Percentiles rank a stretch among this genome's conserved stretches.
phyloP scores from a whole-genome alignment of 2,797 vertebrate genomes.

The Sebastes elongatus region DNA sequence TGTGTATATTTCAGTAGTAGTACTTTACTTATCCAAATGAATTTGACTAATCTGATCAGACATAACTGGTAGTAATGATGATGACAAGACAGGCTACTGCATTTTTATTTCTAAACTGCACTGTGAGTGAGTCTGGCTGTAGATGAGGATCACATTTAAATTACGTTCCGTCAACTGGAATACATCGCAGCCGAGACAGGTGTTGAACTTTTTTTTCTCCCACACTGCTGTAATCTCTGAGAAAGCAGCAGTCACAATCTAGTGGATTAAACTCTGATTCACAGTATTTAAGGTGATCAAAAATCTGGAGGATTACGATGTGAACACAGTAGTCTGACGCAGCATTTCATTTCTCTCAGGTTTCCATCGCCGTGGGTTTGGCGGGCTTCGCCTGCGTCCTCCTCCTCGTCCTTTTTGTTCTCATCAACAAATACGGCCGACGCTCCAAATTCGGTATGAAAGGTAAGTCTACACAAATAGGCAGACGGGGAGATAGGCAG shows the following conservation, averaged over 20 bases:
- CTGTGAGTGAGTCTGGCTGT: slow-evolving; percentile 15
- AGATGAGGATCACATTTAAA: slow-evolving; percentile 34
- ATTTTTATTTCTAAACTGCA: not conserved
- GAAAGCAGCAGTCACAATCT: slow-evolving; percentile 18
- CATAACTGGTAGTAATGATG: not conserved
- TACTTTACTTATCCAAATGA: not conserved
- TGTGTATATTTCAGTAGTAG: not conserved
- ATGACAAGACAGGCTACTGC: not conserved
- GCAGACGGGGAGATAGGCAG: slow-evolving; percentile 11
- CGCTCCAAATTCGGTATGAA: slow-evolving; percentile 99
- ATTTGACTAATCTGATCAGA: not conserved
- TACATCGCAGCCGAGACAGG: slow-evolving; percentile 15
- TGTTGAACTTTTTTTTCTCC: slow-evolving; percentile 14
- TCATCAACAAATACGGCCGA: slow-evolving; percentile 98
- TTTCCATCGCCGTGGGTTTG: slow-evolving; percentile 95
- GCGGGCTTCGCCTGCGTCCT: slow-evolving; percentile 96
- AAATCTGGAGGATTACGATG: slow-evolving; percentile 27
- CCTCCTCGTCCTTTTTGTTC: slow-evolving; percentile 94
- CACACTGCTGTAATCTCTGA: slow-evolving; percentile 14
- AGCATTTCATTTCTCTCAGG: slow-evolving; percentile 76
- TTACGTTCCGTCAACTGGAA: slow-evolving; percentile 24
- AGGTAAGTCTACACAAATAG: slow-evolving; percentile 83
- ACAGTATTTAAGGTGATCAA: slow-evolving; percentile 32
- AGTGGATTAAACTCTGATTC: slow-evolving; percentile 34
- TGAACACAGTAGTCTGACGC: slow-evolving; percentile 36